These are phyloP conservation scores for Chouioia cunea DNA, from an alignment of 2,888 invertebrate genomes.

Conservation along the genomic window DNA sequence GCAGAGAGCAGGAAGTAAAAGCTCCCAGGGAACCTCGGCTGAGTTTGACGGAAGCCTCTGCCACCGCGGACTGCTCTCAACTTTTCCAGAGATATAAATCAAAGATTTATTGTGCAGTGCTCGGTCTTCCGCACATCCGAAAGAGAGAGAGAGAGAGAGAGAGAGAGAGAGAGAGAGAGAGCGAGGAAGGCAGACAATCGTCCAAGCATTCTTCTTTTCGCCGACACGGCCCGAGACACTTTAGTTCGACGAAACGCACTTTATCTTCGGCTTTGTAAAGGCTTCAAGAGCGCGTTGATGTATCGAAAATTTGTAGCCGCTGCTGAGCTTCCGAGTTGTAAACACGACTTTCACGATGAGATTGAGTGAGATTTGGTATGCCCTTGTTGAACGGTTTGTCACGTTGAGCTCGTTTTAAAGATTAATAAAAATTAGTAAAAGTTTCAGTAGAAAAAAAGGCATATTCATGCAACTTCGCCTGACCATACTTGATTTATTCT, in stretches of 20 bases:
- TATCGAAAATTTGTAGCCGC: slow-evolving; percentile 33
- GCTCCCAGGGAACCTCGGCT: no score
- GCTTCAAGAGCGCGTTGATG: slow-evolving; percentile 3
- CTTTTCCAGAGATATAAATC: slow-evolving; percentile 35
- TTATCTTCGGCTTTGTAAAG: slow-evolving; percentile 21
- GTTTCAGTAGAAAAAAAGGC: no score
- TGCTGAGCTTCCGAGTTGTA: not conserved
- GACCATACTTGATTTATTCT: no score
- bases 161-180: no score
- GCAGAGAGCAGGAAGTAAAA: no score
- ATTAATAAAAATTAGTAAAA: no score
- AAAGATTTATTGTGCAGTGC: slow-evolving; percentile 35
- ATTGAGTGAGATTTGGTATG: not conserved
- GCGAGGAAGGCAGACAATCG: slow-evolving; percentile 19
- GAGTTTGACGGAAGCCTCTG: no score
- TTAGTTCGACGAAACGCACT: slow-evolving; percentile 24
- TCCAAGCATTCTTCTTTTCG: not conserved
- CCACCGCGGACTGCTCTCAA: not conserved
- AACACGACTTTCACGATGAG: slow-evolving; percentile 14
- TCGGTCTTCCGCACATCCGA: slow-evolving; percentile 21
- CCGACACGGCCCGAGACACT: not conserved
- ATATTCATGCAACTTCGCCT: no score
- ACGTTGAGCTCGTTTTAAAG: no score
- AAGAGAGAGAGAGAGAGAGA: no score
- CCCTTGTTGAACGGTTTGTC: slow-evolving; percentile 13